Evolutionary conservation across 2,888 invertebrate genomes (phyloP).

Genomic region (Julus scanicus): DNA sequence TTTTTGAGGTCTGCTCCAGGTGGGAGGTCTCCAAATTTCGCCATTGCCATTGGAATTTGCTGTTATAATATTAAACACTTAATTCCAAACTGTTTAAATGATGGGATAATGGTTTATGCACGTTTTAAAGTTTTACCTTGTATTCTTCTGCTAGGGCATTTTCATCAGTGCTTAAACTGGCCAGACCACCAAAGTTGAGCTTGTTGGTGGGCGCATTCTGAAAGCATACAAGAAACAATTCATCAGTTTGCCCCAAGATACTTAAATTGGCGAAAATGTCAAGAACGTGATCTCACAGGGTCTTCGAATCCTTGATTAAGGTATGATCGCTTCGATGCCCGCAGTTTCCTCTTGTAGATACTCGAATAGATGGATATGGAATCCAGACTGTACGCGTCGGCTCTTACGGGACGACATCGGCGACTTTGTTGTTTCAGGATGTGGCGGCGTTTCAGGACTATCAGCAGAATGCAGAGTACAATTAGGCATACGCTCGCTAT

Average conservation of each 20-base stretch:
- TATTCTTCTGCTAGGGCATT: slow-evolving; percentile 82
- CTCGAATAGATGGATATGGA: slow-evolving; percentile 80
- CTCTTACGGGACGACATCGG: slow-evolving; percentile 83
- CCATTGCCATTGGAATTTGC: slow-evolving; percentile 60
- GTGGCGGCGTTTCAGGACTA: slow-evolving; percentile 83
- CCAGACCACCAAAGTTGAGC: slow-evolving; percentile 81
- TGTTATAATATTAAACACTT: slow-evolving; percentile 58
- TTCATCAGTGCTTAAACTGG: slow-evolving; percentile 71
- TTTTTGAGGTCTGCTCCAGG: slow-evolving; percentile 90
- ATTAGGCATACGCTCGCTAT: slow-evolving; percentile 82
- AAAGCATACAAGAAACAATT: slow-evolving; percentile 58
- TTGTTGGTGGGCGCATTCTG: slow-evolving; percentile 77
- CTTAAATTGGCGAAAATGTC: background rate
- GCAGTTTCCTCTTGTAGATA: slow-evolving; percentile 73
- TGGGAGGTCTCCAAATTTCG: slow-evolving; percentile 80
- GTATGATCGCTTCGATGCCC: slow-evolving; percentile 86
- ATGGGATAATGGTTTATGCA: background rate
- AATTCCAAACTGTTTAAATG: background rate
- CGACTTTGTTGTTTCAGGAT: slow-evolving; percentile 84
- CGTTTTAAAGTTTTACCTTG: slow-evolving; percentile 62
- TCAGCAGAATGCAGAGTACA: slow-evolving; percentile 80
- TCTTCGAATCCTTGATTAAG: slow-evolving; percentile 88
- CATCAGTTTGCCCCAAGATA: background rate
- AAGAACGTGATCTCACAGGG: slow-evolving; percentile 72
- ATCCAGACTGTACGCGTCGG: slow-evolving; percentile 90